Evolutionary conservation across 2,888 invertebrate genomes (phyloP).

Genomic region (Conus canariensis): DNA sequence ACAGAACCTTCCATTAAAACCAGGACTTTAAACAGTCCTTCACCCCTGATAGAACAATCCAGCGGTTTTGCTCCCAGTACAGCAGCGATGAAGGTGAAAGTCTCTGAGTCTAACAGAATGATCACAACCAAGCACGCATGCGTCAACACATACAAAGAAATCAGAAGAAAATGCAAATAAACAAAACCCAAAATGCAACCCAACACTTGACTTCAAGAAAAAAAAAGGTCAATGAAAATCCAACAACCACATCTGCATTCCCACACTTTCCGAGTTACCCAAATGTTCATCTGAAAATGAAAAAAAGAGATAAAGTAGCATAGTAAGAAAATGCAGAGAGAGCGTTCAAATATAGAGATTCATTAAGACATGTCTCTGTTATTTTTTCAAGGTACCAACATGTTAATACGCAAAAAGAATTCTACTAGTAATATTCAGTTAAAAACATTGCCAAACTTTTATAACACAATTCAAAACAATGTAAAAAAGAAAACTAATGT

Average conservation of each 20-base stretch:
- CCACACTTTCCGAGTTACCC: conserved; percentile 33
- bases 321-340: neutral
- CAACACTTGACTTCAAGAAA: neutral
- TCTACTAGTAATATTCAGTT: no score
- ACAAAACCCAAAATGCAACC: conserved; percentile 28
- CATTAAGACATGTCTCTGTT: no score
- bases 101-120: no score
- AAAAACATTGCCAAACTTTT: no score
- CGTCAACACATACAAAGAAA: conserved; percentile 1
- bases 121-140: neutral
- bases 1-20: no score
- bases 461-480: neutral
- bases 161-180: neutral
- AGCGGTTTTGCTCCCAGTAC: no score
- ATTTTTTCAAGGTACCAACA: no score
- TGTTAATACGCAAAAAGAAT: no score
- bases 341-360: neutral
- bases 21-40: no score
- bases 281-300: conserved; percentile 41
- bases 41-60: no score
- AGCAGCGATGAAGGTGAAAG: no score
- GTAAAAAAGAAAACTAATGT: neutral
- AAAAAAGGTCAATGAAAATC: neutral
- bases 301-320: neutral
- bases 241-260: conserved; percentile 34